Evolutionary conservation across 2,113 vertebrate genomes (phyloP), one percentile per base, ranked within the genome.

Genomic region (Siniperca knerii): DNA sequence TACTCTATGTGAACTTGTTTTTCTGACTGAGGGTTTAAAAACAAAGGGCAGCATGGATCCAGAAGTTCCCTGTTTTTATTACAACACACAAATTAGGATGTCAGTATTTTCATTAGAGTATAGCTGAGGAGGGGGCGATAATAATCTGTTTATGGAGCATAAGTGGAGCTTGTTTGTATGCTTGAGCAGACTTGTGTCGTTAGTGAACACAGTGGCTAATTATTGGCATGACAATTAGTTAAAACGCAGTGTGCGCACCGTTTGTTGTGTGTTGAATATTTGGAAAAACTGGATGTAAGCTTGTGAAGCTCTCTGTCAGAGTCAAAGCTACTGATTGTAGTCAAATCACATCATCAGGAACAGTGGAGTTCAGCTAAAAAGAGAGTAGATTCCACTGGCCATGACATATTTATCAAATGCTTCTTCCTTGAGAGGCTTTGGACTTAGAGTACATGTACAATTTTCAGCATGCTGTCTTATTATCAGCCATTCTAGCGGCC

Each of bases 101-200:
- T 60, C 71, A 21, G 67, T 58, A n/a, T 65, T 88, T 83, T 77
- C 57, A 85, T 68, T 66, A 54, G 15, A 54, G 67, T 57, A 37
- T 11, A 52, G 42, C 40, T 12, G 64, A 65, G 62, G 48, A 81
- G 60, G 65, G 20, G 75, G 33, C 1, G 21, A 33, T 80, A 20
- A 61, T 85, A 54, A 83, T 83, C 71, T 33, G 81, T 89, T 88
- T 72, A 66, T 57, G 73, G 60, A 33, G 66, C 20, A 0, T 79
- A 55, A 71, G 71, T 62, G 81, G 75, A 54, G 79, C 66, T 77
- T 42, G 65, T 89, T 79, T 85, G 67, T 75, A 33, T n/a, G 66
- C 78, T 77, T 20, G 37, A 79, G 85, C 83, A 72, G 82, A 40
- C 57, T 69, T 37, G 23, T 65, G 67, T 66, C 25, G 8, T 82